These are phyloP conservation scores for Linurgus olivaceus DNA, from an alignment of 2,797 vertebrate genomes.

Conservation along the genomic window DNA sequence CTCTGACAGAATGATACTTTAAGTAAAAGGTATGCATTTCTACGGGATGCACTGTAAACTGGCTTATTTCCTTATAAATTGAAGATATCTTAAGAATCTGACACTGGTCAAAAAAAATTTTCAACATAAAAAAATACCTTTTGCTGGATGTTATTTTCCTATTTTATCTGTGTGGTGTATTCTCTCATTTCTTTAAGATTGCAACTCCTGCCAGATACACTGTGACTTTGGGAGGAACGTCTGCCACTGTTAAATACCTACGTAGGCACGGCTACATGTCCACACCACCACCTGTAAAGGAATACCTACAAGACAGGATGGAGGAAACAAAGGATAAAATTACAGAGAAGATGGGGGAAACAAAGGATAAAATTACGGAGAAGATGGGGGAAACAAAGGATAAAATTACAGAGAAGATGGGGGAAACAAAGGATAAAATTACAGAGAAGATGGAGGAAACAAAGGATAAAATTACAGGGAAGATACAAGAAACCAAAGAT, in stretches of 20 bases:
- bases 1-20: background rate
- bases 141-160: background rate
- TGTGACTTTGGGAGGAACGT: slow-evolving; percentile 93
- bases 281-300: slow-evolving; percentile 92
- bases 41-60: background rate
- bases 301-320: slow-evolving; percentile 94
- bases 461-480: slow-evolving; percentile 86
- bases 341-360: slow-evolving; percentile 92
- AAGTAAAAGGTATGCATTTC: background rate
- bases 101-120: background rate
- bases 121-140: background rate
- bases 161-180: background rate
- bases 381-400: slow-evolving; percentile 95
- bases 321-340: slow-evolving; percentile 90
- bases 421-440: slow-evolving; percentile 86
- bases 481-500: slow-evolving; percentile 93
- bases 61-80: background rate
- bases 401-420: slow-evolving; percentile 84
- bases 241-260: slow-evolving; percentile 89
- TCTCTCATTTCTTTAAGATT: slow-evolving; percentile 79
- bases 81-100: background rate
- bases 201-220: slow-evolving; percentile 93
- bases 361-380: slow-evolving; percentile 85
- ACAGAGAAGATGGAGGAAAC: slow-evolving; percentile 91
- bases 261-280: slow-evolving; percentile 88